Evolutionary conservation across 2,888 invertebrate genomes (phyloP).

Genomic region (Drosophila quasianomalipes): DNA sequence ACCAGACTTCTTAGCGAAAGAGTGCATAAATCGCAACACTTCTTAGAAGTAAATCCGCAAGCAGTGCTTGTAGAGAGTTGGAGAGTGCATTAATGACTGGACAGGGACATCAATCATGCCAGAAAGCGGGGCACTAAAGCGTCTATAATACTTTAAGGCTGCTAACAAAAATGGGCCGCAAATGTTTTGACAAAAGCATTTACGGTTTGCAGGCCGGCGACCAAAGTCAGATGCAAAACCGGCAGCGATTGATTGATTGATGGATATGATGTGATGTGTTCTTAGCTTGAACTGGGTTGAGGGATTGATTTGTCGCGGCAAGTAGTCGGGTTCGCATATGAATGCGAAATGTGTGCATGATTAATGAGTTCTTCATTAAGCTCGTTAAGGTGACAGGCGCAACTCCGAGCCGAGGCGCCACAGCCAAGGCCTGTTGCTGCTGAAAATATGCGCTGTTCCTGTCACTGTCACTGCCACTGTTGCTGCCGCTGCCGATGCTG

Average conservation of each 20-base stretch:
- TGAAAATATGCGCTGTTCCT: conserved; percentile 8
- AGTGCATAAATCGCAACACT: conserved; percentile 37
- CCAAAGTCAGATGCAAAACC: conserved; percentile 69
- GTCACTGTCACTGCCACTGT: conserved; percentile 32
- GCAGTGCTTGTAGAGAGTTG: neutral
- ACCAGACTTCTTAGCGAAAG: neutral
- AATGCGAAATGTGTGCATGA: conserved; percentile 74
- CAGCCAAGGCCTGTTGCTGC: conserved; percentile 63
- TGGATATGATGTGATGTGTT: conserved; percentile 23
- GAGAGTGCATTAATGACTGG: conserved; percentile 33
- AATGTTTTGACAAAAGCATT: conserved; percentile 75
- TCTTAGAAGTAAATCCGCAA: conserved; percentile 57
- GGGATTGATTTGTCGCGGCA: conserved; percentile 72
- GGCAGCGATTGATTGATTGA: conserved; percentile 72
- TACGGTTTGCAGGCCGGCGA: conserved; percentile 31
- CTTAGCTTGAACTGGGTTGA: conserved; percentile 1
- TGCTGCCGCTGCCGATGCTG: conserved; percentile 24
- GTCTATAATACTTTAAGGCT: conserved; percentile 64
- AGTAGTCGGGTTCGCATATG: conserved; percentile 63
- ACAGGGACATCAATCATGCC: conserved; percentile 65
- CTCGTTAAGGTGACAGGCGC: conserved; percentile 76
- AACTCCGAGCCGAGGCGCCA: conserved; percentile 15
- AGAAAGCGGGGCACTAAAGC: conserved; percentile 32
- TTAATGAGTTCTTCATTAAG: conserved; percentile 81
- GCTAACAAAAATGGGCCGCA: conserved; percentile 32